A percentile compares a stretch with the other conserved stretches of the same genome.
Conservation (phyloP, 2,797 vertebrate species). For the Pseudomugil tenellus region DNA sequence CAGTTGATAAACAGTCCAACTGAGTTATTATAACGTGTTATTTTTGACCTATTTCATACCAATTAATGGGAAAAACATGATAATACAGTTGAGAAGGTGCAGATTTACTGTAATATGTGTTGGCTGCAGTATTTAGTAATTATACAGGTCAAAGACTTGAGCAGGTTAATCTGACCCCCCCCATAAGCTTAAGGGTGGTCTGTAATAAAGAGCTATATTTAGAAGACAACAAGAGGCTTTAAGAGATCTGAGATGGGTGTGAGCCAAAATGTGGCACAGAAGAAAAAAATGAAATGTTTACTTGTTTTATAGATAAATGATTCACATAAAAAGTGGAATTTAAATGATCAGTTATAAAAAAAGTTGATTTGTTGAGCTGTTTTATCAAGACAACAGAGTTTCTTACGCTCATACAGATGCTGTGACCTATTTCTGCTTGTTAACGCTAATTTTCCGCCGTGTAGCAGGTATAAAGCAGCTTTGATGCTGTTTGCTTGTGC, state of each 20-base stretch:
- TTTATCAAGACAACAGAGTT: too few relatives aligned
- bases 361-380: neutral
- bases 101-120: neutral
- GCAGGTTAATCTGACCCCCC: neutral
- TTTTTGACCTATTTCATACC: neutral
- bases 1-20: too few relatives aligned
- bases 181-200: constrained; percentile 18
- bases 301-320: too few relatives aligned
- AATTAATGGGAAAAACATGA: too few relatives aligned
- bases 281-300: too few relatives aligned
- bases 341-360: neutral
- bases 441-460: neutral
- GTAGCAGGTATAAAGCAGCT: neutral
- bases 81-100: too few relatives aligned
- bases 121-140: neutral
- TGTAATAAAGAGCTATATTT: constrained; percentile 40
- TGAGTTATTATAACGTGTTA: neutral
- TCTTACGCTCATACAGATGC: too few relatives aligned
- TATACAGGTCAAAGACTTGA: neutral
- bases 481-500: neutral
- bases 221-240: constrained; percentile 23
- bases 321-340: neutral
- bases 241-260: constrained; percentile 32
- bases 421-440: too few relatives aligned
- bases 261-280: too few relatives aligned